These are phyloP conservation scores for Nilaparvata lugens DNA, from an alignment of 1,140 invertebrate species.

Conservation along the genomic window DNA sequence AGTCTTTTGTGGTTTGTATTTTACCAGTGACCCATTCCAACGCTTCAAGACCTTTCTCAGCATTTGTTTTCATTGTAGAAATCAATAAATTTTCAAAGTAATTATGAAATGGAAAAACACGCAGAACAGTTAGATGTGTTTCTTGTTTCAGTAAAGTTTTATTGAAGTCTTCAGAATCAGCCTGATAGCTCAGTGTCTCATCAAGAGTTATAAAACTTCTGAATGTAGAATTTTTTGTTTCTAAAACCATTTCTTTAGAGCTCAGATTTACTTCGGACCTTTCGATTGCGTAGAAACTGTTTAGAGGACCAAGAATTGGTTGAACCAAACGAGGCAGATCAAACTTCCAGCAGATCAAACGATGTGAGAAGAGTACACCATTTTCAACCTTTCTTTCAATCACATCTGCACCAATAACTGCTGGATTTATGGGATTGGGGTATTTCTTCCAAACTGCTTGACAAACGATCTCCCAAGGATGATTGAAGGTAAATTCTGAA, in stretches of 20 bases:
- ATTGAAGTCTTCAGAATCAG: conserved; percentile 65
- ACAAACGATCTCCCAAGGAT: conserved; percentile 97
- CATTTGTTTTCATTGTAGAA: conserved; percentile 81
- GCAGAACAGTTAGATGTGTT: conserved; percentile 85
- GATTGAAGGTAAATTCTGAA: conserved; percentile 43
- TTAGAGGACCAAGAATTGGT: conserved; percentile 76
- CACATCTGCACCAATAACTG: conserved; percentile 91
- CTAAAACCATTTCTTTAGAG: conserved; percentile 71
- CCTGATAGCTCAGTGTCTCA: conserved; percentile 79
- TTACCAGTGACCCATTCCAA: conserved; percentile 93
- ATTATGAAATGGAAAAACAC: conserved; percentile 73
- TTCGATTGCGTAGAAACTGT: conserved; percentile 90
- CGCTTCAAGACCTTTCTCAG: conserved; percentile 84
- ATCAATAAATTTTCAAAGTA: conserved; percentile 89
- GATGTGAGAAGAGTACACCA: conserved; percentile 79
- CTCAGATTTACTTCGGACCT: conserved; percentile 80
- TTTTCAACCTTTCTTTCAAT: conserved; percentile 78
- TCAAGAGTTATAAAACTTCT: conserved; percentile 83
- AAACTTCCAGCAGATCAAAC: conserved; percentile 89
- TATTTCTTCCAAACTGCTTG: conserved; percentile 96
- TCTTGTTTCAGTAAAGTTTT: conserved; percentile 92
- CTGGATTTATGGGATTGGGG: conserved; percentile 94
- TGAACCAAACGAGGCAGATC: conserved; percentile 86
- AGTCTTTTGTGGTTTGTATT: conserved; percentile 46
- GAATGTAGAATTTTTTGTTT: conserved; percentile 90